A percentile compares a stretch with the other conserved stretches of the same genome.
Conservation (phyloP, 2,797 vertebrate genomes). For the Sternarchorhynchus goeldii region DNA sequence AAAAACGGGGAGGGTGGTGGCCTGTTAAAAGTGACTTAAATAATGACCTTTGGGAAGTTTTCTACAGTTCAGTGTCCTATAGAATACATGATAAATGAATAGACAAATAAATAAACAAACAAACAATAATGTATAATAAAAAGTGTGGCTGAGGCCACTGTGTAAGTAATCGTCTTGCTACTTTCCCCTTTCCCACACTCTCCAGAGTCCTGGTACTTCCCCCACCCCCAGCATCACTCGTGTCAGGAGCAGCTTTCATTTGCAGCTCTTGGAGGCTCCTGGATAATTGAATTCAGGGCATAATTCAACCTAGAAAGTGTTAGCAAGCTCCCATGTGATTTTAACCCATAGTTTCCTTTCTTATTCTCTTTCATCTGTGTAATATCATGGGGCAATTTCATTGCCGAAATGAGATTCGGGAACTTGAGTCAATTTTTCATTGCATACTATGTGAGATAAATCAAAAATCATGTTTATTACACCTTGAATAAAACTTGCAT, state of each 20-base stretch:
- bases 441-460: conserved; percentile 38
- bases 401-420: conserved; percentile 44
- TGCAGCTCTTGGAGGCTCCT: conserved; percentile 65
- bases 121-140: conserved; percentile 17
- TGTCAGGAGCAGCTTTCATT: conserved; percentile 60
- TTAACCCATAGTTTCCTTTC: conserved; percentile 19
- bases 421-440: conserved; percentile 39
- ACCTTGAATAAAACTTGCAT: background rate
- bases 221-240: conserved; percentile 65
- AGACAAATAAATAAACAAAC: conserved; percentile 14
- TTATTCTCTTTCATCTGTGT: conserved; percentile 66
- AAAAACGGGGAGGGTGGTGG: too few species aligned
- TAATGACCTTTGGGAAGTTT: background rate
- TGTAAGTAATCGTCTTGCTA: conserved; percentile 21
- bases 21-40: background rate
- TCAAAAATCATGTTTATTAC: conserved; percentile 23
- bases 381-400: conserved; percentile 60
- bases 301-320: conserved; percentile 72
- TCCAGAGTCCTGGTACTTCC: background rate
- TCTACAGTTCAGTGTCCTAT: background rate
- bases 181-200: background rate
- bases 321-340: conserved; percentile 70
- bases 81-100: background rate
- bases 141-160: conserved; percentile 24
- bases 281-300: conserved; percentile 74